A percentile compares a stretch with the other conserved stretches of the same genome.
phyloP scores from a whole-genome alignment of 2,888 invertebrate species.

The Scaptomyza tumidula region DNA sequence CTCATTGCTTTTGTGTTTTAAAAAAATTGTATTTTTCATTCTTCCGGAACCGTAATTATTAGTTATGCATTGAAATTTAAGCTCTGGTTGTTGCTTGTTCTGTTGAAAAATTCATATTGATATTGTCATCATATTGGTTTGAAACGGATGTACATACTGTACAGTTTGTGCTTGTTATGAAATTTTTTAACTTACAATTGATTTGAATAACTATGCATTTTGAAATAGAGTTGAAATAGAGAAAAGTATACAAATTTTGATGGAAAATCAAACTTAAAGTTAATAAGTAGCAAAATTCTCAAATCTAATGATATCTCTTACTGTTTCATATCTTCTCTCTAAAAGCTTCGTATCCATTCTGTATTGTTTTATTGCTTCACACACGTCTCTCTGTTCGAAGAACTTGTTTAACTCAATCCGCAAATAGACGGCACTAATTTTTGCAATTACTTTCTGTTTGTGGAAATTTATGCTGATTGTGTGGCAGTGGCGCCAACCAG shows the following conservation, averaged over 20 bases:
- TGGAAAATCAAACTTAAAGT: no score
- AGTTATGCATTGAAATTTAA: constrained; percentile 6
- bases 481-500: constrained; percentile 43
- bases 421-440: constrained; percentile 40
- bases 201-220: no score
- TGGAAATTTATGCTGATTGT: constrained; percentile 55
- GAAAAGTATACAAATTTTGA: no score
- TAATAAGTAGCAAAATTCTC: no score
- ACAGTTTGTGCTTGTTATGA: no score
- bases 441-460: constrained; percentile 30
- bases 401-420: constrained; percentile 32
- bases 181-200: no score
- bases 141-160: not conserved
- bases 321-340: not conserved
- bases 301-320: no score
- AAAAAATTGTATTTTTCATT: constrained; percentile 14
- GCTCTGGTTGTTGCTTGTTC: not conserved
- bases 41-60: constrained; percentile 37
- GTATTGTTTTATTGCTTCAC: not conserved
- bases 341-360: no score
- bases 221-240: no score
- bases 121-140: not conserved
- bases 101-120: not conserved
- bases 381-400: constrained; percentile 1
- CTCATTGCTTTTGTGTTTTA: not conserved